phyloP scores from a whole-genome alignment of 2,888 invertebrate genomes.

The Chrysodeixis includens region DNA sequence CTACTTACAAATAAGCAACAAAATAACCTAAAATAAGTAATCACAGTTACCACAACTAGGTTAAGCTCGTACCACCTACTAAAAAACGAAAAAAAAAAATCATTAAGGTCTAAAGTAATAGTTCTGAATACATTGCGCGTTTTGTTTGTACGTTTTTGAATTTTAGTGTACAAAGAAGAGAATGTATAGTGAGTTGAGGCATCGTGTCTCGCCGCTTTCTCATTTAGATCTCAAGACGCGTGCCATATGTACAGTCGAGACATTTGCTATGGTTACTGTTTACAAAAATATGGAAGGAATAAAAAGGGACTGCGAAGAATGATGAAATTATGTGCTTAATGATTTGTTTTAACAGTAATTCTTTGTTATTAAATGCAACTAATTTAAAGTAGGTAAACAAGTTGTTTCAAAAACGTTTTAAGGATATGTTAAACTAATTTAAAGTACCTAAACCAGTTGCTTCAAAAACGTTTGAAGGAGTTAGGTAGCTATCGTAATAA shows the following conservation, averaged over 20 bases:
- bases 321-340: too few species aligned
- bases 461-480: too few species aligned
- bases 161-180: slow-evolving; percentile 9
- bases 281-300: neutral
- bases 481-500: too few species aligned
- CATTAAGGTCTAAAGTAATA: slow-evolving; percentile 7
- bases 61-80: slow-evolving; percentile 10
- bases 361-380: too few species aligned
- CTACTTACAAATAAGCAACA: neutral
- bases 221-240: slow-evolving; percentile 21
- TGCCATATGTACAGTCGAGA: slow-evolving; percentile 22
- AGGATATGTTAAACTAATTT: too few species aligned
- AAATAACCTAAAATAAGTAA: slow-evolving; percentile 8
- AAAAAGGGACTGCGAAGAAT: too few species aligned
- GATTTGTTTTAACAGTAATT: too few species aligned
- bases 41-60: slow-evolving; percentile 21
- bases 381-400: too few species aligned
- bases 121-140: slow-evolving; percentile 30
- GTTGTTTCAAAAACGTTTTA: too few species aligned
- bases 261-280: neutral
- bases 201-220: slow-evolving; percentile 26
- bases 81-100: neutral
- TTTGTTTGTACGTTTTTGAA: neutral
- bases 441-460: too few species aligned
- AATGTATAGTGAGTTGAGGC: slow-evolving; percentile 31